These are phyloP conservation scores for Nasonia vitripennis DNA, from an alignment of 1,140 invertebrate genomes.

Conservation along the genomic window DNA sequence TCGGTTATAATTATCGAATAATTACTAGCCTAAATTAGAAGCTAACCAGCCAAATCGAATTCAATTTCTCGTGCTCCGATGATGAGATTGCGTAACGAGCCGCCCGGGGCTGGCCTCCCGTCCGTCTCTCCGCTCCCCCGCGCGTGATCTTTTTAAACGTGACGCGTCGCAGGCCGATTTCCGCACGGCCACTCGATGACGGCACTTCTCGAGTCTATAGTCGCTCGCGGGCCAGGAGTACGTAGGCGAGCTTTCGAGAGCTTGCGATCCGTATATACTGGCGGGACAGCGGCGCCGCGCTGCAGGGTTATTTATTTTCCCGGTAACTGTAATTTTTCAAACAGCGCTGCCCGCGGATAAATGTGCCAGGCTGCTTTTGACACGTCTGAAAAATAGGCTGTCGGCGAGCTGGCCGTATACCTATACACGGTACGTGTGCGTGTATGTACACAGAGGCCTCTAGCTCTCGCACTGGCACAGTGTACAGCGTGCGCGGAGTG, in stretches of 20 bases:
- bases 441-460: not conserved
- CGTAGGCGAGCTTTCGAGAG: not conserved
- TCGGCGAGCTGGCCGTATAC: conserved; percentile 23
- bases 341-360: conserved; percentile 65
- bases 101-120: too few species aligned
- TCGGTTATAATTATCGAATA: conserved; percentile 41
- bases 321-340: conserved; percentile 71
- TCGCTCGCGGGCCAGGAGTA: not conserved
- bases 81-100: conserved; percentile 26
- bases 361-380: conserved; percentile 69
- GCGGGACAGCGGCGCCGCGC: not conserved
- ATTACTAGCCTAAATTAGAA: conserved; percentile 45
- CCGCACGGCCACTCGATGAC: too few species aligned
- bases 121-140: not conserved
- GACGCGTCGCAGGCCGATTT: too few species aligned
- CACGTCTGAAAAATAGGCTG: conserved; percentile 67
- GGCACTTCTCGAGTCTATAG: not conserved
- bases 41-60: conserved; percentile 38
- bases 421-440: not conserved
- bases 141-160: not conserved
- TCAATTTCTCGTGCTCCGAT: conserved; percentile 23
- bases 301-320: conserved; percentile 68
- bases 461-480: not conserved
- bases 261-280: not conserved
- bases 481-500: not conserved